Evolutionary conservation across 2,888 invertebrate genomes (phyloP), one percentile per base, ranked within the genome.

Genomic region (Pachydiplax longipennis): DNA sequence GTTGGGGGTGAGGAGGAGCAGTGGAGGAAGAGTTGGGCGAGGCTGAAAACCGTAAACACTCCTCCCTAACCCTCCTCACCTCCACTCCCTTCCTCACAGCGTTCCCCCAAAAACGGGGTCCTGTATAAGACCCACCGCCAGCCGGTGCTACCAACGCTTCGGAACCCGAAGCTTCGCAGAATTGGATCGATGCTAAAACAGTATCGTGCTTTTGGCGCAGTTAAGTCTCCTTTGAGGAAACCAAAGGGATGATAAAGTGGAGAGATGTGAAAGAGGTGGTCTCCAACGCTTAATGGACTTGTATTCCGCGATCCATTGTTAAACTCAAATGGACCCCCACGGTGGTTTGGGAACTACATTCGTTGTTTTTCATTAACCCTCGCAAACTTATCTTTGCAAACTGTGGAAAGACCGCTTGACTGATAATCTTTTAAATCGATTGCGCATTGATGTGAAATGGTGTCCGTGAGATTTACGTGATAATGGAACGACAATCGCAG

Each of bases 11-110:
- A 44, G 81, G 81, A 15, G 40, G 81, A 40, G 37, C 35, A 13
- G 13, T 35, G 81, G 40, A 37, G 35, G 81, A 22, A 40, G 37
- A 22, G 37, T 81, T 31, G 37, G 81, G 81, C 31, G 87, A 53
- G 58, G 58, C 25, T 6, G 87, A 44, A 87, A 53, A 87, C 53
- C 22, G 87, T 35, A 53, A 53, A 35, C 58, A 35, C 53, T 35
- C 35, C 58, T n/a, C 25, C 83, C 58, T 22, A 73, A 40, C 83
- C 58, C 83, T 58, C 83, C 90, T 90, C 73, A 73, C 73, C 91
- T 91, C 80, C 91, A 87, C 91, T 83, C 91, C 48, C 83, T 91
- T 91, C 80, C 90, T 83, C 81, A 35, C 53, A 31, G 58, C 90
- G 44, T 35, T 58, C 73, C 73, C 73, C 73, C 73, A 31, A 73